phyloP scores from a whole-genome alignment of 2,113 vertebrate genomes.

The Varanus komodoensis region DNA sequence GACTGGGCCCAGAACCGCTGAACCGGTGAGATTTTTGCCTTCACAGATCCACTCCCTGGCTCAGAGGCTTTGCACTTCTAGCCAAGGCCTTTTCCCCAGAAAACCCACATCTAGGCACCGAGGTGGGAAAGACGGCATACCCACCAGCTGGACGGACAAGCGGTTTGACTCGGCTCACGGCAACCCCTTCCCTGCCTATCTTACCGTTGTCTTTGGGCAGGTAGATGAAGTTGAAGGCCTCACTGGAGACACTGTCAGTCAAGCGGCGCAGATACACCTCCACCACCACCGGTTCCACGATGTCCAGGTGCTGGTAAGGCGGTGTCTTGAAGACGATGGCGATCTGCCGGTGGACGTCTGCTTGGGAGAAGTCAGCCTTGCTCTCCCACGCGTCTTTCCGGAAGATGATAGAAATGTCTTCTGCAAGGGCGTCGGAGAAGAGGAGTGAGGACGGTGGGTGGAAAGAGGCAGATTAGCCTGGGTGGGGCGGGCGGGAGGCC shows the following conservation, averaged over 20 bases:
- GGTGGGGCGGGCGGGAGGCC: neutral
- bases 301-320: conserved; percentile 86
- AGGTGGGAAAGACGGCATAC: too few relatives aligned
- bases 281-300: conserved; percentile 83
- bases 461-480: too few relatives aligned
- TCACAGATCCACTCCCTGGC: neutral
- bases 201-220: conserved; percentile 84
- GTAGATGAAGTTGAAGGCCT: conserved; percentile 85
- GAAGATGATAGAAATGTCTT: conserved; percentile 92
- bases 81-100: too few relatives aligned
- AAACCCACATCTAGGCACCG: neutral
- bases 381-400: conserved; percentile 85
- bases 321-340: conserved; percentile 93
- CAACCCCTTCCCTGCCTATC: neutral
- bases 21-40: neutral
- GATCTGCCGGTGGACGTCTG: conserved; percentile 92
- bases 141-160: neutral
- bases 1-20: neutral
- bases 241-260: conserved; percentile 90
- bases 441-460: neutral
- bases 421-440: conserved; percentile 62
- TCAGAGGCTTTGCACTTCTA: neutral
- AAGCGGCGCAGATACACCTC: conserved; percentile 84
- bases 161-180: too few relatives aligned
- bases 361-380: conserved; percentile 90